Evolutionary conservation across 2,113 vertebrate genomes (phyloP).

Genomic region (Gallinago paraguaiae): DNA sequence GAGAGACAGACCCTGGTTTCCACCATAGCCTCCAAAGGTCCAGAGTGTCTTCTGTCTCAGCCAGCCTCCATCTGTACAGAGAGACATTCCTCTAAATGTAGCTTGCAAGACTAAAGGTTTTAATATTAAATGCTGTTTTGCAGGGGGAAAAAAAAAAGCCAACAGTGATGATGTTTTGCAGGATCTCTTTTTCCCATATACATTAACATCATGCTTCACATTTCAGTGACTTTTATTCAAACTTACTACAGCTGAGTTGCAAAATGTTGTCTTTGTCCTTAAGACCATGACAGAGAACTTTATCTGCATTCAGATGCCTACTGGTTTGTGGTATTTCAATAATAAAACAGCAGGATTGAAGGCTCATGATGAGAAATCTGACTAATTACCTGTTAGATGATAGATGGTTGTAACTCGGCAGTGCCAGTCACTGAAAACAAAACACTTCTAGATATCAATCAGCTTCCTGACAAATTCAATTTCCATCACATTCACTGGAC

Average conservation of each 20-base stretch:
- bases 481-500: conserved; percentile 77
- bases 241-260: conserved; percentile 67
- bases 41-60: neutral
- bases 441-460: conserved; percentile 83
- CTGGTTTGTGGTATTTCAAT: conserved; percentile 82
- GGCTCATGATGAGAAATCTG: conserved; percentile 87
- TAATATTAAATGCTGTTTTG: neutral
- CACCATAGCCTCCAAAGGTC: neutral
- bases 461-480: conserved; percentile 80
- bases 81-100: neutral
- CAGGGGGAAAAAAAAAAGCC: neutral
- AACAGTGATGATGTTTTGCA: neutral
- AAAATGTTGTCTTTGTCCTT: conserved; percentile 81
- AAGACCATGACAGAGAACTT: conserved; percentile 78
- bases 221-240: conserved; percentile 76
- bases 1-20: neutral
- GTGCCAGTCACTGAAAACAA: conserved; percentile 84
- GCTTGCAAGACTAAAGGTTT: neutral
- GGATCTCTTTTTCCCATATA: conserved; percentile 15
- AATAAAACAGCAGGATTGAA: conserved; percentile 85
- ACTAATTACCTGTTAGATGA: conserved; percentile 85
- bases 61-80: neutral
- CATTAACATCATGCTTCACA: conserved; percentile 38
- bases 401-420: conserved; percentile 81
- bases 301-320: conserved; percentile 82